phyloP scores from a whole-genome alignment of 2,888 invertebrate species.

The Eubasilissa splendida region DNA sequence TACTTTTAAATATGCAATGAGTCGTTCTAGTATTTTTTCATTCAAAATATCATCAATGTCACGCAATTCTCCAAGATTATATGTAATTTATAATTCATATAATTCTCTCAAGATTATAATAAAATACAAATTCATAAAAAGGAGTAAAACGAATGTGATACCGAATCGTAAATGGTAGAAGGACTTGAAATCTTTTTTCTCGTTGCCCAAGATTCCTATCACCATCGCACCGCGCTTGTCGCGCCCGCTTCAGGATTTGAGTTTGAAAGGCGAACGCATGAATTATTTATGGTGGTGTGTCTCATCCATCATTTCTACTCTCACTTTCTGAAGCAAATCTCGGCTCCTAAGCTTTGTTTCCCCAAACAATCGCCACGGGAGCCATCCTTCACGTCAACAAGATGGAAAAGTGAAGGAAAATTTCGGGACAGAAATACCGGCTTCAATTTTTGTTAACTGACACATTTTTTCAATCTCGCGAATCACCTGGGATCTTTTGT shows the following conservation, averaged over 20 bases:
- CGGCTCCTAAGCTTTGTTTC: constrained; percentile 52
- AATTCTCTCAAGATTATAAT: too few species aligned
- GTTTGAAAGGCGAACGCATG: constrained; percentile 52
- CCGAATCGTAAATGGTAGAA: too few species aligned
- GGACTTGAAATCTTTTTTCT: too few species aligned
- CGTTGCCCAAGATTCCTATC: too few species aligned
- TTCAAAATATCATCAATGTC: too few species aligned
- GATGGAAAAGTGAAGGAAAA: constrained; percentile 22
- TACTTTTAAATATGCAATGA: too few species aligned
- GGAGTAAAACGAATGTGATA: too few species aligned
- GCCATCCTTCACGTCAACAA: constrained; percentile 45
- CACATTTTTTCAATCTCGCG: constrained; percentile 4
- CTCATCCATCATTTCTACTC: constrained; percentile 56
- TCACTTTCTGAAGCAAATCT: constrained; percentile 47
- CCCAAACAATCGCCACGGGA: constrained; percentile 52
- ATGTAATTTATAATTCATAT: too few species aligned
- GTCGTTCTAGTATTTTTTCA: too few species aligned
- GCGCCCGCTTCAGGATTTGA: constrained; percentile 43
- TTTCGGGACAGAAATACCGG: constrained; percentile 17
- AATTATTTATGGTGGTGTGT: constrained; percentile 52
- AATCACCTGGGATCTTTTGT: constrained; percentile 12
- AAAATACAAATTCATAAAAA: too few species aligned
- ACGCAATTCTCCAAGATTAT: too few species aligned
- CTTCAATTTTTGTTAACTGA: constrained; percentile 19
- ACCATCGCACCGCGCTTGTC: not conserved